phyloP scores from a whole-genome alignment of 2,888 invertebrate species.

The Quadriops clusia region DNA sequence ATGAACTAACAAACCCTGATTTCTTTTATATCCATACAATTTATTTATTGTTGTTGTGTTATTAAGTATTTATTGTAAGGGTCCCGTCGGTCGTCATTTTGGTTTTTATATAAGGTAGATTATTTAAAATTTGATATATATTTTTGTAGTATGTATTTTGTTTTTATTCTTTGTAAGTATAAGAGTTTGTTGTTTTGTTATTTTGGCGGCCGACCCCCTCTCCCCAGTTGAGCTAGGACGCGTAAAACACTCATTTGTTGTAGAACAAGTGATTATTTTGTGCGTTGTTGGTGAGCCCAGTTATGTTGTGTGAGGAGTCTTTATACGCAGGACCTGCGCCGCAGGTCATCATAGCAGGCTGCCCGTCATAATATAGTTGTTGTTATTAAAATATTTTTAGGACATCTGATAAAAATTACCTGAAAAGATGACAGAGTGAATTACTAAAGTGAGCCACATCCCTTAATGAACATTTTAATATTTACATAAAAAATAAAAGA shows the following conservation, averaged over 20 bases:
- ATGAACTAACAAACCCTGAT: slow-evolving; percentile 26
- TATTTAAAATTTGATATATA: slow-evolving; percentile 29
- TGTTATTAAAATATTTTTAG: slow-evolving; percentile 37
- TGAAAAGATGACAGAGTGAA: slow-evolving; percentile 33
- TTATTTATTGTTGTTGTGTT: slow-evolving; percentile 20
- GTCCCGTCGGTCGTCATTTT: slow-evolving; percentile 30
- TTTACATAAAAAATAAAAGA: slow-evolving; percentile 11
- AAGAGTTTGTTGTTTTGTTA: too few relatives aligned
- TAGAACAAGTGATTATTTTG: too few relatives aligned
- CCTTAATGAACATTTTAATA: slow-evolving; percentile 13
- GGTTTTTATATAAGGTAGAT: slow-evolving; percentile 19
- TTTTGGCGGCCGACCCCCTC: too few relatives aligned
- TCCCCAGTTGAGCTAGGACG: too few relatives aligned
- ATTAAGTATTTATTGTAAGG: slow-evolving; percentile 23
- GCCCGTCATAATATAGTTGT: slow-evolving; percentile 34
- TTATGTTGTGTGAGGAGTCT: slow-evolving; percentile 13
- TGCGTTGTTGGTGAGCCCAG: slow-evolving; percentile 17
- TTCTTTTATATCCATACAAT: slow-evolving; percentile 12
- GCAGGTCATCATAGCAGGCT: slow-evolving; percentile 27
- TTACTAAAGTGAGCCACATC: slow-evolving; percentile 22
- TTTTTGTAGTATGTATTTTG: slow-evolving; percentile 29
- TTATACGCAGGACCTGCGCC: slow-evolving; percentile 16
- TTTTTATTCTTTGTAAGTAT: too few relatives aligned
- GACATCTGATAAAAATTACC: slow-evolving; percentile 33
- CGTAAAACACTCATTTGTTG: too few relatives aligned